These are phyloP conservation scores for Diarsia brunnea DNA, from an alignment of 2,888 invertebrate genomes.

Conservation along the genomic window DNA sequence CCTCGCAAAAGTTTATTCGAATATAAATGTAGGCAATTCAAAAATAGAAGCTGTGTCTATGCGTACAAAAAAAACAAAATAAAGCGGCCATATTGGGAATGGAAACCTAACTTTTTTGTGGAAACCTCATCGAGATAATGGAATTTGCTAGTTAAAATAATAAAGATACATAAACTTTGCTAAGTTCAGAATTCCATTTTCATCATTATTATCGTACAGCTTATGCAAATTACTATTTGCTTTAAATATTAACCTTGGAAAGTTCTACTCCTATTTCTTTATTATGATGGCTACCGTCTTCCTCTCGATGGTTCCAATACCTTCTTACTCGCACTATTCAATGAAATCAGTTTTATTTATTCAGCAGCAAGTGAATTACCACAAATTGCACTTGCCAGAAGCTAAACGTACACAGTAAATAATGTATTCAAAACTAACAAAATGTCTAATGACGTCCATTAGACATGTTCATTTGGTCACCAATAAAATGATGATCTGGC, in stretches of 20 bases:
- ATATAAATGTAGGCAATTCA: background rate
- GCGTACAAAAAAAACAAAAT: slow-evolving; percentile 11
- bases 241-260: background rate
- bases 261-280: background rate
- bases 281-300: background rate
- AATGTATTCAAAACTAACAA: background rate
- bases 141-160: slow-evolving; percentile 20
- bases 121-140: slow-evolving; percentile 26
- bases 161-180: slow-evolving; percentile 2
- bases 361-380: background rate
- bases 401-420: background rate
- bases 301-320: background rate
- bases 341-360: background rate
- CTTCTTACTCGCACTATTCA: background rate
- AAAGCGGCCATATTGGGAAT: background rate
- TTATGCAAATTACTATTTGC: slow-evolving; percentile 10
- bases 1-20: background rate
- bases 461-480: background rate
- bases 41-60: background rate
- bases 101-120: slow-evolving; percentile 2
- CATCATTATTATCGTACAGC: slow-evolving; percentile 21
- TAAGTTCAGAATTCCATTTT: background rate
- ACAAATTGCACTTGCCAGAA: background rate
- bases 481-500: background rate
- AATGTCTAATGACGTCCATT: too few species aligned